These are phyloP conservation scores for Pelvicachromis taeniatus DNA, from an alignment of 2,113 vertebrate species.

Conservation along the genomic window DNA sequence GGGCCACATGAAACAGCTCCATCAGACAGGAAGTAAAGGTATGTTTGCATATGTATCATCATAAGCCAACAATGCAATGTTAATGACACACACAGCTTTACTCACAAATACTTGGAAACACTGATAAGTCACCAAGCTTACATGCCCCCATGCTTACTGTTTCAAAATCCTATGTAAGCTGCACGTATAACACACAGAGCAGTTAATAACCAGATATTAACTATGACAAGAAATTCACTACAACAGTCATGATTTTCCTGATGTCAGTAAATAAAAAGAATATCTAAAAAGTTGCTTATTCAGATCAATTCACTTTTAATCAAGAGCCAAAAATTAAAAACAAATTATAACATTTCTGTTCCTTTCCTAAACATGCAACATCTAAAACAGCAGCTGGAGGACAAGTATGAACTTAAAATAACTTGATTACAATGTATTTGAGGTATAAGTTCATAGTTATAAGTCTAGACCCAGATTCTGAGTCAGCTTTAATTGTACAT, in stretches of 20 bases:
- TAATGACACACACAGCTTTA: background rate
- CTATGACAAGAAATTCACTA: background rate
- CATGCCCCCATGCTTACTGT: background rate
- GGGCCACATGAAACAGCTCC: background rate
- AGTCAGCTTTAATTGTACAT: background rate
- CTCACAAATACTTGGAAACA: slow-evolving; percentile 9
- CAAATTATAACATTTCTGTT: background rate
- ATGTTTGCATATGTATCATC: slow-evolving; percentile 36
- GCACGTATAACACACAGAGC: background rate
- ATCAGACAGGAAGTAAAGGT: slow-evolving; percentile 12
- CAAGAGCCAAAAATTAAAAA: background rate
- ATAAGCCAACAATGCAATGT: background rate
- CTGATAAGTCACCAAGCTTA: background rate
- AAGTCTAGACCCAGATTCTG: background rate
- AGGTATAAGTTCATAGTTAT: background rate
- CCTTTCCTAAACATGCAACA: background rate
- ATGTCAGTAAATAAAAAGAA: background rate
- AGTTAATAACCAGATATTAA: background rate
- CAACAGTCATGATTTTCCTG: background rate
- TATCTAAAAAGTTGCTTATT: background rate
- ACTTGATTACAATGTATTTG: background rate
- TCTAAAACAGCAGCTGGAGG: background rate
- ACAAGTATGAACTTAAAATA: background rate
- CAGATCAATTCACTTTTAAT: background rate
- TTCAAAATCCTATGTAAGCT: background rate